Conservation (phyloP, 30 jellyfish, hydroid and myxozoan genomes). For the Hydra vulgaris region DNA sequence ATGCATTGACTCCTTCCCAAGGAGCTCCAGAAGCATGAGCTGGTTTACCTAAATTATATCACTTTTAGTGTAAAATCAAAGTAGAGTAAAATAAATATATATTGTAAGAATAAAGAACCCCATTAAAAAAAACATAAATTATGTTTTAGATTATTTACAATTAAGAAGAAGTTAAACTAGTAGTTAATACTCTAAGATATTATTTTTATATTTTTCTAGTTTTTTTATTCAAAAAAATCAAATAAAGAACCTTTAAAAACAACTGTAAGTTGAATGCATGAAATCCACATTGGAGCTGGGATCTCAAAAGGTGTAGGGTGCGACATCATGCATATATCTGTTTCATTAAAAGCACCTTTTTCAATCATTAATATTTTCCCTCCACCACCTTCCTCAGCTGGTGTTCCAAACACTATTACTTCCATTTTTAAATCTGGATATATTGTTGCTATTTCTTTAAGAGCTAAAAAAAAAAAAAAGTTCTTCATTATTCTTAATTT, state of each 20-base stretch:
- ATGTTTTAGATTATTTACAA: too few relatives aligned
- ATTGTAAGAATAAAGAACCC: too few relatives aligned
- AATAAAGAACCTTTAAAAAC: conserved; percentile 14
- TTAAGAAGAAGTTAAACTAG: too few relatives aligned
- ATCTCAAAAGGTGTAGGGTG: conserved; percentile 64
- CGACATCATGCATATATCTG: conserved; percentile 82
- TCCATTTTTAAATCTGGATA: conserved; percentile 13
- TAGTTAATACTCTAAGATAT: too few relatives aligned
- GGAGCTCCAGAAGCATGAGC: conserved; percentile 75
- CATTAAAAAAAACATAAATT: too few relatives aligned
- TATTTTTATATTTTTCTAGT: too few relatives aligned
- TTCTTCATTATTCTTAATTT: too few relatives aligned
- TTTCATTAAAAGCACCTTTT: conserved; percentile 71
- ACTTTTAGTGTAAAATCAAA: too few relatives aligned
- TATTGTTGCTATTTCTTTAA: background rate
- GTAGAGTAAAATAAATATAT: too few relatives aligned
- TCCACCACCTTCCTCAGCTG: conserved; percentile 94
- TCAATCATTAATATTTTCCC: conserved; percentile 61
- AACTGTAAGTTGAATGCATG: background rate
- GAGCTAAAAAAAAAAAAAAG: conserved; percentile 4
- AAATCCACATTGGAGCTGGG: conserved; percentile 15
- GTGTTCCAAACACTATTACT: conserved; percentile 80
- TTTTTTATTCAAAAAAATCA: background rate
- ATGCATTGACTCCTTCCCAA: conserved; percentile 92
- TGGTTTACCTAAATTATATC: conserved; percentile 43